Evolutionary conservation across 2,888 invertebrate genomes (phyloP), one percentile per base, ranked within the genome.

Genomic region (Acanthoscelides obtectus): DNA sequence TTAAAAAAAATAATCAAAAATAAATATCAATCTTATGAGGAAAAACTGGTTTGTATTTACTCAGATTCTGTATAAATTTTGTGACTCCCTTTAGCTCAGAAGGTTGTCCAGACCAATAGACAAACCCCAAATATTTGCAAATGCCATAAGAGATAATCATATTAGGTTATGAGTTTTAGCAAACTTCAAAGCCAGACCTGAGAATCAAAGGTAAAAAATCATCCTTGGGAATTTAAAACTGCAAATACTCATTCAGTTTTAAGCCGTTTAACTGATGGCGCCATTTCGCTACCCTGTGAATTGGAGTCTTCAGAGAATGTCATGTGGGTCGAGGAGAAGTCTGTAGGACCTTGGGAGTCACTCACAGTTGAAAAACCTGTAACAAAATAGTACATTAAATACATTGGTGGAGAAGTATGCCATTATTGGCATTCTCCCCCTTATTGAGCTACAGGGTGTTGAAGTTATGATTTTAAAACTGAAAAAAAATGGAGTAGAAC

Each of bases 251-350:
- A 91, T 81, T 93, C 93, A 81, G 92, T 90, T 89, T 94, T 94
- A 86, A 94, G 87, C 83, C 93, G 88, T 84, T 95, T 95, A 17
- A 93, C 91, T 12, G 45, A 45, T 70, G 85, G 85, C 70, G 92
- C 86, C 74, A 92, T 90, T 81, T 94, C 94, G 82, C 94, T 94
- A 80, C 94, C 93, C 85, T 95, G 94, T 0, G 95, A 95, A 86
- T 95, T 95, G 17, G 95, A 95, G 84, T 96, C 95, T 85, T 96
- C 95, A 0, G 95, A 95, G 84, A 95, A 95, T 77, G 94, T 93
- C 88, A 94, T 90, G 81, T 94, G 92, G 21, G 92, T 89, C 22
- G 81, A 82, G n/a, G 94, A 94, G 72, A 94, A 93, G 81, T 95
- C 95, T 25, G 94, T 94, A 0, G 94, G 91, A 20, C 95, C 95